Evolutionary conservation across 2,797 vertebrate genomes (phyloP), one percentile per base, ranked within the genome.

Genomic region (Galaxias olidus): DNA sequence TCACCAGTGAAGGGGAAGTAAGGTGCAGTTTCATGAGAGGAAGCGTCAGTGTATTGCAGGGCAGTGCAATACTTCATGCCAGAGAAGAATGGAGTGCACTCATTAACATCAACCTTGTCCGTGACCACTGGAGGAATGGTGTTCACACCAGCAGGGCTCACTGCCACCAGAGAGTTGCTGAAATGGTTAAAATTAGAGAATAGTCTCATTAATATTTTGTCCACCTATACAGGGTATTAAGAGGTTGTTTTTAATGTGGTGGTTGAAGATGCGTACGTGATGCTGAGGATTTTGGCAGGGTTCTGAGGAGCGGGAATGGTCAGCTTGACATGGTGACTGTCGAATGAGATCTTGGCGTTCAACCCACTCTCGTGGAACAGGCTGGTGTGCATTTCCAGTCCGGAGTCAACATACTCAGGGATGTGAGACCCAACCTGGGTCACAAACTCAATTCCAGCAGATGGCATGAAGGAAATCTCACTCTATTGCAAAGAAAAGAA

Each of bases 291-390:
- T 65, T 93, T 95, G 45, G 89, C 77, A n/a, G 93, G 91, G 45
- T 4, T 71, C 30, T 72, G 84, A 0, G 93, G 95, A 65, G 93
- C 87, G 70, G 95, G 95, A 59, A 98, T 83, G 53, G 86, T 92
- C 77, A 99, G 68, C 78, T 94, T 96, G 59, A 96, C 60, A n/a
- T 91, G 88, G 43, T 89, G 86, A 1, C 62, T 66, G 63, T 53
- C 91, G 59, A 94, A 56, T 56, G 86, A 83, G 69, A 96, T 13
- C 15, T 87, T 91, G n/a, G 92, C 92, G 71, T 77, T 92, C 60
- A 98, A 77, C 66, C 90, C 92, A 59, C 94, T 95, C 79, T 98
- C 95, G 4, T 95, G 94, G 88, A 93, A 97, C 56, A 98, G 71
- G 73, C 92, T 96, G 68, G 93, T 93, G 82, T 94, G 93, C 89